These are phyloP conservation scores for Solen grandis DNA, from an alignment of 1,140 invertebrate genomes.

Conservation along the genomic window DNA sequence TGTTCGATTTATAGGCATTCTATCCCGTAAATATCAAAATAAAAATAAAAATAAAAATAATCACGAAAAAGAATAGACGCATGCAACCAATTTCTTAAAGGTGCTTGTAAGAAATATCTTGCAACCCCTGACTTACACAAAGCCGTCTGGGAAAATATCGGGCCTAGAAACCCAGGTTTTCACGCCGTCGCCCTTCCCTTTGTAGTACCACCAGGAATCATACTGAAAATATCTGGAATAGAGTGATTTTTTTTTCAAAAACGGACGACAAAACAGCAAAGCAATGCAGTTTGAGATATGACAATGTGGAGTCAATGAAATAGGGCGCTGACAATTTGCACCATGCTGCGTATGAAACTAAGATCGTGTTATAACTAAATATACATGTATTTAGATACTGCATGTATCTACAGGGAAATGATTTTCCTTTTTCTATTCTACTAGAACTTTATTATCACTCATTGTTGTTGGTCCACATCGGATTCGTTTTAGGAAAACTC, in stretches of 20 bases:
- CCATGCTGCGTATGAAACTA: background rate
- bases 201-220: conserved; percentile 76
- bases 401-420: too few relatives aligned
- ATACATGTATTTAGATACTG: too few relatives aligned
- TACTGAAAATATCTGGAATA: conserved; percentile 71
- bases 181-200: conserved; percentile 62
- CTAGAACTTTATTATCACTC: too few relatives aligned
- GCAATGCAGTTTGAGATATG: conserved; percentile 9
- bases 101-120: too few relatives aligned
- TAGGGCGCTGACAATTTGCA: background rate
- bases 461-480: too few relatives aligned
- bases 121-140: conserved; percentile 61
- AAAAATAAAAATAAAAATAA: too few relatives aligned
- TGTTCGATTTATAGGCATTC: too few relatives aligned
- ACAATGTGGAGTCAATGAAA: conserved; percentile 18
- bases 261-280: background rate
- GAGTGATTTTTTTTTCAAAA: background rate
- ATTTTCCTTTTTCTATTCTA: too few relatives aligned
- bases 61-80: too few relatives aligned
- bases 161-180: conserved; percentile 66
- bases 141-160: conserved; percentile 68
- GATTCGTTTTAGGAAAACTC: too few relatives aligned
- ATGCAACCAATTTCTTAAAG: too few relatives aligned
- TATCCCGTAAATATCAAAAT: too few relatives aligned
- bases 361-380: background rate